phyloP scores from a whole-genome alignment of 2,888 invertebrate species.

The Orthosia gothica region DNA sequence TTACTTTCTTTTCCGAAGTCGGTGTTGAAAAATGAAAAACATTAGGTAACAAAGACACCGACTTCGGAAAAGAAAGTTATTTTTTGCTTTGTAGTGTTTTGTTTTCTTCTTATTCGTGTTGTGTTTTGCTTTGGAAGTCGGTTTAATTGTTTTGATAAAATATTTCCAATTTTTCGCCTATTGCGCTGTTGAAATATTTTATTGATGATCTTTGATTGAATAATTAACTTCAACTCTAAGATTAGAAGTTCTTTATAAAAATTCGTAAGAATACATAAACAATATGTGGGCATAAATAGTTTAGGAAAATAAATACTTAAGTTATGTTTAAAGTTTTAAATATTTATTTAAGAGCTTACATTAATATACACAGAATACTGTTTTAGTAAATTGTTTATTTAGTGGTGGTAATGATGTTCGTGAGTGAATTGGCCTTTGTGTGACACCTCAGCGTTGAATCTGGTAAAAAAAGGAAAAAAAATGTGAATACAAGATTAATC shows the following conservation, averaged over 20 bases:
- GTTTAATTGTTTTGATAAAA: too few species aligned
- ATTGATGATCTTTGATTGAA: background rate
- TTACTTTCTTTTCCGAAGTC: too few species aligned
- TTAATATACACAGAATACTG: slow-evolving; percentile 42
- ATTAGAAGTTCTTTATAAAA: background rate
- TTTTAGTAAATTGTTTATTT: slow-evolving; percentile 35
- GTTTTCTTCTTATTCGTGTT: too few species aligned
- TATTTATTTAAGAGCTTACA: slow-evolving; percentile 65
- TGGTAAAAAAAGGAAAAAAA: slow-evolving; percentile 63
- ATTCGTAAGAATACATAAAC: background rate
- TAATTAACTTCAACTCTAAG: background rate
- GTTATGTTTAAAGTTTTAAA: slow-evolving; percentile 9
- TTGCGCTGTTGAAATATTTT: background rate
- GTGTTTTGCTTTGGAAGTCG: too few species aligned
- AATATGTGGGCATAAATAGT: background rate
- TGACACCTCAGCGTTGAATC: slow-evolving; percentile 90
- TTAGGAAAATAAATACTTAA: background rate
- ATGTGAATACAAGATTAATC: too few species aligned
- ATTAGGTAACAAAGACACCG: too few species aligned
- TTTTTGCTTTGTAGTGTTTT: too few species aligned
- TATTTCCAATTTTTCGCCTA: background rate
- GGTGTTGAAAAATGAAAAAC: too few species aligned
- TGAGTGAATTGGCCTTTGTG: slow-evolving; percentile 84
- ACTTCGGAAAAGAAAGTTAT: too few species aligned
- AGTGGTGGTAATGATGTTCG: slow-evolving; percentile 69